These are phyloP conservation scores for Eumacrocentrus americanus DNA, from an alignment of 2,888 invertebrate species.

Conservation along the genomic window DNA sequence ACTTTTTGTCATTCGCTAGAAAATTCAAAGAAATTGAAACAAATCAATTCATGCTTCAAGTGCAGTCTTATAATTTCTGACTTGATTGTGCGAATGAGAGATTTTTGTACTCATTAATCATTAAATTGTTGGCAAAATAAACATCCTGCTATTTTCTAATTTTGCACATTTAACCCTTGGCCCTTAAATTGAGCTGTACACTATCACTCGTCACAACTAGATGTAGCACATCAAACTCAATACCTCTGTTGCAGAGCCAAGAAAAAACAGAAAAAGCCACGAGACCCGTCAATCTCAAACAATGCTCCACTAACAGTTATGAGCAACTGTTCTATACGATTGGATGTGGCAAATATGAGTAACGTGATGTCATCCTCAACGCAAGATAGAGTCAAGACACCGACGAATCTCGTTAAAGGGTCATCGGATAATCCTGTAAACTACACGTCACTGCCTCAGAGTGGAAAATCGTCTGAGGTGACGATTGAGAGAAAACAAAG, in stretches of 20 bases:
- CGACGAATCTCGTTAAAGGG: slow-evolving; percentile 36
- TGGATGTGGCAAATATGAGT: slow-evolving; percentile 35
- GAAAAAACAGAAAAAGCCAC: slow-evolving; percentile 52
- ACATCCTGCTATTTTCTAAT: slow-evolving; percentile 35
- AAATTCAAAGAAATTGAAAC: neutral
- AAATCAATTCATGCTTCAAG: no score
- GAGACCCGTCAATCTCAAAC: slow-evolving; percentile 39
- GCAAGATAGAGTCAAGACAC: slow-evolving; percentile 32
- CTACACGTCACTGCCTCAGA: slow-evolving; percentile 26
- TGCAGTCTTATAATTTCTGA: slow-evolving; percentile 19
- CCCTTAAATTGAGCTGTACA: slow-evolving; percentile 4
- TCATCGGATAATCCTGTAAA: slow-evolving; percentile 39
- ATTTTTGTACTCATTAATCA: slow-evolving; percentile 32
- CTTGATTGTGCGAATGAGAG: slow-evolving; percentile 37
- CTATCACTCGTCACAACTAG: no score
- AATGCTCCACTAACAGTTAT: slow-evolving; percentile 26
- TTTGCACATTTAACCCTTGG: slow-evolving; percentile 14
- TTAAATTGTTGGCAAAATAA: slow-evolving; percentile 38
- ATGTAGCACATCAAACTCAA: slow-evolving; percentile 12
- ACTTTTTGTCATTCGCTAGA: neutral
- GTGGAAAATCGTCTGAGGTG: slow-evolving; percentile 31
- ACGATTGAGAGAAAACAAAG: slow-evolving; percentile 34
- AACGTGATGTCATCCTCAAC: slow-evolving; percentile 20
- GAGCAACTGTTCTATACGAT: slow-evolving; percentile 33
- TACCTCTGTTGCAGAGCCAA: slow-evolving; percentile 51